Base-by-base conservation (phyloP, 2,888 invertebrate species). In the Orthosia incerta region DNA sequence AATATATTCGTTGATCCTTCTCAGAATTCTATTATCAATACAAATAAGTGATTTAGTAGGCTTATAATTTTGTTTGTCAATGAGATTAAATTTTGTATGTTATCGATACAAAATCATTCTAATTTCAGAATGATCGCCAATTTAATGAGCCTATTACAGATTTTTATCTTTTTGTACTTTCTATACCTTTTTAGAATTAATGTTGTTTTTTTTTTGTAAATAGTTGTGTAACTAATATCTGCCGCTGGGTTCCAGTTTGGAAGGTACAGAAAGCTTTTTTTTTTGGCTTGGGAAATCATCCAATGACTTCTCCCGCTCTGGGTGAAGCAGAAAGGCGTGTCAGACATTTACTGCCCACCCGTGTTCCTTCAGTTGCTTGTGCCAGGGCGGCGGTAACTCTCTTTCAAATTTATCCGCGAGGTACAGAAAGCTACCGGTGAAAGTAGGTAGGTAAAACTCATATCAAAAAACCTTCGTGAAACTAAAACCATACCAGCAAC, bases 1-100 rank as follows among this genome's bases (percentile, higher is more conserved):
- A 71, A 71, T 12, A 61, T 71, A 23, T 48, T 60, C 11, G 53
- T 31, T 53, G 39, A 67, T 60, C 9, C 13, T 66, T 60, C 23
- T 20, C 23, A 12, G 20, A 51, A 46, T 74, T 69, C 15, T 59
- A 20, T 39, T 39, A 31, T n/a, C n/a, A 5, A 5, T 5, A 0
- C 5, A 31, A 13, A 45, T 13, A 31, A 20, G 3, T 4, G 12
- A 70, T 71, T 71, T 45, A 26, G 18, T 45, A 7, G 1, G 13
- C 31, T 46, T 3, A 26, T 20, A 46, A 9, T 20, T 64, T 64
- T 20, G 26, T 48, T 48, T 65, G 31, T 48, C 18, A 53, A 31
- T 63, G 4, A 20, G n/a, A 64, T 69, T n/a, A 63, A 46, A 48
- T 56, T 31, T 48, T 20, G 26, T 50, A 13, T 23, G n/a, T 45